Conservation (phyloP, 2,113 vertebrate genomes). For the Salminus brasiliensis region DNA sequence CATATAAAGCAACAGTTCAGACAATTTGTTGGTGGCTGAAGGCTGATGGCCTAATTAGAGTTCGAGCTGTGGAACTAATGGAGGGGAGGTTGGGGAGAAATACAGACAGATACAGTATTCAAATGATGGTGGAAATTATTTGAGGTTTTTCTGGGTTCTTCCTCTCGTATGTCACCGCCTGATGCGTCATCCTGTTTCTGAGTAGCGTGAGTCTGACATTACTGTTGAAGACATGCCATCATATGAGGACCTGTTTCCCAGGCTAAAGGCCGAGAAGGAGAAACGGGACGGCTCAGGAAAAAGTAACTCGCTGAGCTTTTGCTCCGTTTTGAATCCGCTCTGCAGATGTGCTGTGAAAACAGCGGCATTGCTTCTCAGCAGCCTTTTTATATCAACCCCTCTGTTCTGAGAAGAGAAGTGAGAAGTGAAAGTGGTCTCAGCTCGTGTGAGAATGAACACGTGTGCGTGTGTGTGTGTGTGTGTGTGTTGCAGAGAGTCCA, state of each 20-base stretch:
- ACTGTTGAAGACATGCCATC: background rate
- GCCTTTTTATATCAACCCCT: background rate
- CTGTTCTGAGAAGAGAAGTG: background rate
- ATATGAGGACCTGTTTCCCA: background rate
- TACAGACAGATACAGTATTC: background rate
- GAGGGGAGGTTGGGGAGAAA: too few relatives aligned
- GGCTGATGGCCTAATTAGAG: background rate
- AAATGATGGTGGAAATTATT: constrained; percentile 34
- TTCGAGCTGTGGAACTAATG: background rate
- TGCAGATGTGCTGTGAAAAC: background rate
- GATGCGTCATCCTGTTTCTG: background rate
- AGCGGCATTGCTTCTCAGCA: background rate
- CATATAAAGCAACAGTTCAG: too few relatives aligned
- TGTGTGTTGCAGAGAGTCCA: constrained; percentile 65
- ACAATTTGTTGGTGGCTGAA: background rate
- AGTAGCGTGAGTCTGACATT: background rate
- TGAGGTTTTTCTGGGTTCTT: constrained; percentile 16
- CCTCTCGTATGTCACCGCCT: background rate
- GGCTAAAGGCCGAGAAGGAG: background rate
- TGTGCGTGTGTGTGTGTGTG: constrained; percentile 51
- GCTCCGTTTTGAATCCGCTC: background rate
- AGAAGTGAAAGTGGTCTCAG: constrained; percentile 27
- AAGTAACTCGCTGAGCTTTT: background rate
- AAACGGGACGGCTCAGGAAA: background rate
- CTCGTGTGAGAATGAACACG: background rate